A percentile compares a stretch with the other conserved stretches of the same genome.
These are phyloP conservation scores for Limnephilus marmoratus DNA, from an alignment of 2,888 invertebrate genomes.

Conservation along the genomic window DNA sequence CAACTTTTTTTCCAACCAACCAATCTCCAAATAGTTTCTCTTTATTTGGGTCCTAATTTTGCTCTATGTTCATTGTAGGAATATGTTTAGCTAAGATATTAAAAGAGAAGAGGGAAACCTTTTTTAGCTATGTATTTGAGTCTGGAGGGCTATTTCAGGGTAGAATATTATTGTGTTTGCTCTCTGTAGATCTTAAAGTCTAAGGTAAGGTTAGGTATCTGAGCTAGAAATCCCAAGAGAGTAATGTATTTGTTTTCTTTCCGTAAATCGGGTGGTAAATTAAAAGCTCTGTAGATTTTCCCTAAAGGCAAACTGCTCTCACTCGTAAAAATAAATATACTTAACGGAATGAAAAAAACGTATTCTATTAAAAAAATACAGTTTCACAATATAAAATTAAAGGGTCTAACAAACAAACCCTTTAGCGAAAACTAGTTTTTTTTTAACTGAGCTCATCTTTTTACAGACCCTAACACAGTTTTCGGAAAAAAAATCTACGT, in stretches of 20 bases:
- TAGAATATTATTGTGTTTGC: background rate
- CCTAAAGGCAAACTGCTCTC: background rate
- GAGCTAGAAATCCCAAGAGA: background rate
- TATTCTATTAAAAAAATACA: background rate
- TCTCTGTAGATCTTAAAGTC: background rate
- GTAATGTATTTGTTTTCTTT: background rate
- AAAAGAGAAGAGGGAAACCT: background rate
- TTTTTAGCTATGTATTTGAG: background rate
- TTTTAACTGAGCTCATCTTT: no score
- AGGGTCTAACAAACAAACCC: no score
- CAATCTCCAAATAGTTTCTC: background rate
- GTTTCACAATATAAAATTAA: no score
- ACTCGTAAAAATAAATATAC: background rate
- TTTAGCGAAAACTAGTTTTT: no score
- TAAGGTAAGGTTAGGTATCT: background rate
- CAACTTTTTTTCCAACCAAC: background rate
- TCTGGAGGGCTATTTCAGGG: background rate
- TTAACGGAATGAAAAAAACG: background rate
- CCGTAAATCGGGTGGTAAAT: background rate
- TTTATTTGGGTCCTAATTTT: background rate
- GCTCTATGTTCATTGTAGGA: background rate
- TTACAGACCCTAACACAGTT: no score
- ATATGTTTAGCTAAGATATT: background rate
- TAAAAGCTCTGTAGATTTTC: background rate
- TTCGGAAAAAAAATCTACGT: no score